Evolutionary conservation across 2,797 vertebrate genomes (phyloP).

Genomic region (Fistularia tabacaria): DNA sequence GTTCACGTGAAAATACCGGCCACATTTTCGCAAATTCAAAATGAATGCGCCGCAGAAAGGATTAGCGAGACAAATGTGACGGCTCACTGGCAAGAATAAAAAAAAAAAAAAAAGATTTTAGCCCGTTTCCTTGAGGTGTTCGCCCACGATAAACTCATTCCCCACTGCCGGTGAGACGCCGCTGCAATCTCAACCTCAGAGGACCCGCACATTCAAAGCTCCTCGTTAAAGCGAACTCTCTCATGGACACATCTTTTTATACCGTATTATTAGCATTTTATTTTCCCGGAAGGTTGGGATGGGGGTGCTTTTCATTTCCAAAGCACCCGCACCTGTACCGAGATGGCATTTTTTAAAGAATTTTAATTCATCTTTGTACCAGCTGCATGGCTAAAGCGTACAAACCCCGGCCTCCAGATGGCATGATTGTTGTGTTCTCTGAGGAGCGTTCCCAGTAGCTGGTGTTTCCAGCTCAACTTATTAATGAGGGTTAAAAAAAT

Average conservation of each 20-base stretch:
- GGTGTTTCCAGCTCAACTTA: constrained; percentile 53
- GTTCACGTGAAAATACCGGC: no score
- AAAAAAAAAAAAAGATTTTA: no score
- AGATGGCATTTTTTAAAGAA: constrained; percentile 61
- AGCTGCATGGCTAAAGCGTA: constrained; percentile 65
- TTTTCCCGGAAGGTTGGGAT: constrained; percentile 12
- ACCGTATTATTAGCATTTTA: background rate
- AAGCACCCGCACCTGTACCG: constrained; percentile 60
- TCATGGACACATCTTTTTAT: constrained; percentile 33
- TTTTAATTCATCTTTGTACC: constrained; percentile 35
- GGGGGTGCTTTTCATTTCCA: constrained; percentile 42
- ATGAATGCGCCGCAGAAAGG: no score
- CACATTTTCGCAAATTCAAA: no score
- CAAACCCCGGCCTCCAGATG: constrained; percentile 70
- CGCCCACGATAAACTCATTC: no score
- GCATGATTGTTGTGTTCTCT: constrained; percentile 66
- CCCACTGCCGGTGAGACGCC: no score
- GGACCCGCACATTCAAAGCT: constrained; percentile 8
- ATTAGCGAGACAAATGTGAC: no score
- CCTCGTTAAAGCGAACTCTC: constrained; percentile 14
- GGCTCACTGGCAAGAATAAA: no score
- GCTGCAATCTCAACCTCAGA: no score
- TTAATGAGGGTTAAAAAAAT: constrained; percentile 12
- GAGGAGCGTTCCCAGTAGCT: constrained; percentile 60
- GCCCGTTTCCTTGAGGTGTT: no score